Percentiles rank a stretch among this genome's conserved stretches.
Evolutionary conservation across 35 echinoderm and acorn worm species (phyloP).

Genomic region (Chiridota heheva): DNA sequence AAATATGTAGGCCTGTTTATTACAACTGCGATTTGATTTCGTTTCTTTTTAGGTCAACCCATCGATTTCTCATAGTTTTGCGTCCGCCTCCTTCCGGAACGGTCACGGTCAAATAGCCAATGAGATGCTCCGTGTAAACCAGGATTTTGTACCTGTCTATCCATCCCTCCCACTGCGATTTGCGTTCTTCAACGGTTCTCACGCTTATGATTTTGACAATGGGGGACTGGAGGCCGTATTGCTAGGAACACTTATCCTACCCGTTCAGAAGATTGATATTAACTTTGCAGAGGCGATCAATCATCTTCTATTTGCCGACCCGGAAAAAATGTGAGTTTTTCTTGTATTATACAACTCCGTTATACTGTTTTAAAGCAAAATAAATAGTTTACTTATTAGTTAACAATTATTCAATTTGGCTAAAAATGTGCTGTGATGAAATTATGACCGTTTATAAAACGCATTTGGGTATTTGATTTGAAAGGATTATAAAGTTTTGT

Average conservation of each 20-base stretch:
- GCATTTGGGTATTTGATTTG: too few species aligned
- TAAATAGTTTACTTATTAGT: not conserved
- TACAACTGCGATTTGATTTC: not conserved
- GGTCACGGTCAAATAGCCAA: slow-evolving; percentile 48
- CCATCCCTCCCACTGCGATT: slow-evolving; percentile 16
- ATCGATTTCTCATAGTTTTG: slow-evolving; percentile 29
- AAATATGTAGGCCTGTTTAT: too few species aligned
- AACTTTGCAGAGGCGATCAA: slow-evolving; percentile 45
- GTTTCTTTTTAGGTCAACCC: slow-evolving; percentile 21
- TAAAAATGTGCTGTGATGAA: too few species aligned
- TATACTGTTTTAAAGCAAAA: not conserved
- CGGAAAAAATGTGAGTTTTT: slow-evolving; percentile 33
- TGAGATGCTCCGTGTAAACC: slow-evolving; percentile 22
- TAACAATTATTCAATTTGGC: not conserved
- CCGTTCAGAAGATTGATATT: slow-evolving; percentile 45
- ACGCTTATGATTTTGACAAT: not conserved
- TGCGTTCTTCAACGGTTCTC: slow-evolving; percentile 46
- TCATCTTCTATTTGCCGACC: slow-evolving; percentile 52
- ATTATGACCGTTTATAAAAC: too few species aligned
- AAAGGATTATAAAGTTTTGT: too few species aligned
- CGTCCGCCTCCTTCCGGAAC: slow-evolving; percentile 44
- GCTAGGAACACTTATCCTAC: slow-evolving; percentile 10
- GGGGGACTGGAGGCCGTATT: slow-evolving; percentile 49
- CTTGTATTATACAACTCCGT: not conserved
- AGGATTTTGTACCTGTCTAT: slow-evolving; percentile 28